Conservation (phyloP, 2,797 vertebrate species). For the Pseudochromis fuscus region DNA sequence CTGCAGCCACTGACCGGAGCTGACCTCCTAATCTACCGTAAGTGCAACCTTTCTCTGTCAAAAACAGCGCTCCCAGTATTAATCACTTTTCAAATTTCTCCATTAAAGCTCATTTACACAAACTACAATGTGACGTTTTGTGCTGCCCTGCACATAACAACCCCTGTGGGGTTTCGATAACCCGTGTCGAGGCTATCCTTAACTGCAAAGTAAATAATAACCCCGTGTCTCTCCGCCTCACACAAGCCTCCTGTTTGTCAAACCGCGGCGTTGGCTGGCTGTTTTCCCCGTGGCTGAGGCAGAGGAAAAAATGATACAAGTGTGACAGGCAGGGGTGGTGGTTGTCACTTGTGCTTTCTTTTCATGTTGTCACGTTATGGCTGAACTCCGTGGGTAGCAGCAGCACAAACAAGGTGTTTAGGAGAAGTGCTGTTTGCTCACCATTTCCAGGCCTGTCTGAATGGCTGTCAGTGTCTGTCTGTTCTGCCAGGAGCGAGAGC, state of each 20-base stretch:
- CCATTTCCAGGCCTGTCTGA: slow-evolving; percentile 76
- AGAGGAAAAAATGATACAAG: slow-evolving; percentile 62
- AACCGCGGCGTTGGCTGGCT: slow-evolving; percentile 62
- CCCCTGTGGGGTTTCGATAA: slow-evolving; percentile 61
- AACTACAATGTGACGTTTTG: slow-evolving; percentile 14
- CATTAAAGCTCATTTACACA: slow-evolving; percentile 20
- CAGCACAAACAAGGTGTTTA: slow-evolving; percentile 81
- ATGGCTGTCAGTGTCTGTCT: slow-evolving; percentile 70
- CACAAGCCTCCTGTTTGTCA: slow-evolving; percentile 61
- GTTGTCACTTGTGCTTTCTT: slow-evolving; percentile 81
- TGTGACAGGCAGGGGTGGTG: slow-evolving; percentile 75
- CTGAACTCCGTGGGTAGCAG: slow-evolving; percentile 74
- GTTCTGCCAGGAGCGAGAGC: slow-evolving; percentile 65
- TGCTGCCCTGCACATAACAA: slow-evolving; percentile 43
- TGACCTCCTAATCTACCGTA: slow-evolving; percentile 49
- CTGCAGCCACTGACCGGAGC: slow-evolving; percentile 31
- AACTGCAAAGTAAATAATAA: slow-evolving; percentile 63
- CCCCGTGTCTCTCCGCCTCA: slow-evolving; percentile 35
- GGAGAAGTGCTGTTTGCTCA: slow-evolving; percentile 79
- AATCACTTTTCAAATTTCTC: slow-evolving; percentile 37
- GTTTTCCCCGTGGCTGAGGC: slow-evolving; percentile 63
- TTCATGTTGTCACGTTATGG: slow-evolving; percentile 80
- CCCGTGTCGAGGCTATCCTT: slow-evolving; percentile 48
- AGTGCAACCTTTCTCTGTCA: slow-evolving; percentile 28
- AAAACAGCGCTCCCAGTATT: slow-evolving; percentile 16